Percentiles rank a stretch among this genome's conserved stretches.
Conservation (phyloP, 1,140 invertebrate species). For the Babylonia areolata region DNA sequence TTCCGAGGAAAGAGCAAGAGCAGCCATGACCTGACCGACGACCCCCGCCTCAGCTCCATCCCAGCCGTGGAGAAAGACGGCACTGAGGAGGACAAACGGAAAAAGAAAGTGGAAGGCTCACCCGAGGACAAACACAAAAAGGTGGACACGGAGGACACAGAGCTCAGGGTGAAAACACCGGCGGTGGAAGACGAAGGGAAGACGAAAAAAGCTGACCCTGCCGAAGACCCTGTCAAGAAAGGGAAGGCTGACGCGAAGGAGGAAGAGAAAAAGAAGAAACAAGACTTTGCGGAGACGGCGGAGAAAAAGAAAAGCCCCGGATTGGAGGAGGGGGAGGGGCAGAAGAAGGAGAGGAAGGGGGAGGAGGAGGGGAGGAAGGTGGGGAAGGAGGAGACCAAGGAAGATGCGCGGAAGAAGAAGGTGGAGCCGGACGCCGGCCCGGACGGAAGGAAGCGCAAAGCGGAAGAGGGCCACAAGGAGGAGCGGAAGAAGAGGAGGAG, state of each 20-base stretch:
- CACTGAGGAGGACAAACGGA: constrained; percentile 10
- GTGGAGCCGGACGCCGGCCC: constrained; percentile 44
- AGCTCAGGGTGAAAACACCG: background rate
- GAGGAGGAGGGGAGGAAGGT: constrained; percentile 32
- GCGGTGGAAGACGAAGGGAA: background rate
- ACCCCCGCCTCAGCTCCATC: constrained; percentile 87
- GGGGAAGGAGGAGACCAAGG: constrained; percentile 43
- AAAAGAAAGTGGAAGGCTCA: constrained; percentile 42
- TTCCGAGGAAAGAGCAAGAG: constrained; percentile 85
- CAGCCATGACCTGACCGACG: constrained; percentile 92
- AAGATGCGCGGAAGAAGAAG: constrained; percentile 52
- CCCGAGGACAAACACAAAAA: constrained; percentile 34
- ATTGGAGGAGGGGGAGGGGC: constrained; percentile 17
- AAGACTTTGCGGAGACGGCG: background rate
- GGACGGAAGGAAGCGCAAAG: constrained; percentile 26
- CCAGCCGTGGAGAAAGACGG: constrained; percentile 69
- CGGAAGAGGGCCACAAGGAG: constrained; percentile 28
- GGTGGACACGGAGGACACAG: background rate
- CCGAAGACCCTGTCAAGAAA: constrained; percentile 6
- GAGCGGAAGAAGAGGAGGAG: constrained; percentile 25
- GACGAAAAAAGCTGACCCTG: background rate
- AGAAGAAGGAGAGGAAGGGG: constrained; percentile 47
- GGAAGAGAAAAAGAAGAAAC: constrained; percentile 19
- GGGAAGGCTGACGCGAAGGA: background rate
- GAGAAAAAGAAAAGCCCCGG: constrained; percentile 33